Evolutionary conservation across 1,140 invertebrate genomes (phyloP).

Genomic region (Apis mellifera): DNA sequence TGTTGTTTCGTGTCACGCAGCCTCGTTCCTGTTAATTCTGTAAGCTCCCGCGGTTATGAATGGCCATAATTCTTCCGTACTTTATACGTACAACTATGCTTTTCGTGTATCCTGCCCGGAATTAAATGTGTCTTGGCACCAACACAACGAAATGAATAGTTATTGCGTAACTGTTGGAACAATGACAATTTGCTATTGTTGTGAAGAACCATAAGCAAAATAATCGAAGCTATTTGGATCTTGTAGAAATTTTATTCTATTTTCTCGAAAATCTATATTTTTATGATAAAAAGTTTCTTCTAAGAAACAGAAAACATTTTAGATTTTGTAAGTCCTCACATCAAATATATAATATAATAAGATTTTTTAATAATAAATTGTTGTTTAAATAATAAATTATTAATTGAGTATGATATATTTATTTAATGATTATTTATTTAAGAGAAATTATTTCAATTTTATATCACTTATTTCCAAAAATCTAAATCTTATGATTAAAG

Average conservation of each 20-base stretch:
- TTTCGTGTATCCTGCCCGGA: neutral
- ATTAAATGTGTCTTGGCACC: neutral
- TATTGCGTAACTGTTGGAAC: neutral
- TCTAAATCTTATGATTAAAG: too few species aligned
- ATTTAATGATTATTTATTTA: too few species aligned
- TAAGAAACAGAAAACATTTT: too few species aligned
- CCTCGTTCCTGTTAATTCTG: slow-evolving; percentile 31
- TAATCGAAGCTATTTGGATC: neutral
- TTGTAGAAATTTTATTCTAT: neutral
- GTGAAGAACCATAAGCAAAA: neutral
- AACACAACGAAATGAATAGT: neutral
- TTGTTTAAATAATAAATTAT: too few species aligned
- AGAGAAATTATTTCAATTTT: too few species aligned
- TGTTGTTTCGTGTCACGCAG: slow-evolving; percentile 43
- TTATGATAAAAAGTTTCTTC: neutral
- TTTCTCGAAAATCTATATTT: neutral
- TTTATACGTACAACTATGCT: neutral
- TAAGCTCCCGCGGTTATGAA: slow-evolving; percentile 32
- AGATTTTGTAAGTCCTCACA: too few species aligned
- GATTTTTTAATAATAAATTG: too few species aligned
- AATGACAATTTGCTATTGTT: neutral
- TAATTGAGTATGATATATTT: too few species aligned
- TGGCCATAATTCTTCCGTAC: slow-evolving; percentile 26
- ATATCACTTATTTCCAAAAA: too few species aligned
- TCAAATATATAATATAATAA: too few species aligned